Base-by-base conservation (phyloP, 1,140 invertebrate species). In the Globodera rostochiensis region DNA sequence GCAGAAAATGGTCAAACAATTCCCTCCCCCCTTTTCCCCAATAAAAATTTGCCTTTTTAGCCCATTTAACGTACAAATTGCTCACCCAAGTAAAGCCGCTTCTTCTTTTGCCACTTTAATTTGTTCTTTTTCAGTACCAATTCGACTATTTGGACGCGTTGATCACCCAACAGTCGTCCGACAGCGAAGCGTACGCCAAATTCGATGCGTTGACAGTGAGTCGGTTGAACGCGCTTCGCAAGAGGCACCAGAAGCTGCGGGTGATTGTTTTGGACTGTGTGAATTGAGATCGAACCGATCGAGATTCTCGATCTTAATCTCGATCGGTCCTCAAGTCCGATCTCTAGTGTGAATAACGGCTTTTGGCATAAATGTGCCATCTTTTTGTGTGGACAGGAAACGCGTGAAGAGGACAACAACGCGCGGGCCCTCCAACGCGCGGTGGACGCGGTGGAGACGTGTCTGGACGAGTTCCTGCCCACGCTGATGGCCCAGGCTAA, bases 131-230 rank as follows among this genome's bases (percentile, higher is more conserved):
- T 64, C 88, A 95, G 94, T 98, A 92, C 85, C 81, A 92, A 81
- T 93, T 92, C 87, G 92, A 93, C 82, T 93, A 93, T 86, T 82
- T 93, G 77, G 97, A 99, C 90, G 97, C 97, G 0, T 91, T 98
- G 47, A 98, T 99, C 84, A 98, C 95, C 0, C 95, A 96, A 87
- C 96, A 98, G 92, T 98, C 97, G 6, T 96, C 96, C 4, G 94
- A 96, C 0, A 96, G 97, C 87, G 95, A 98, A 90, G 97, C 97
- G 0, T 98, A 98, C 91, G 93, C 94, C 83, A 98, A 98, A 90
- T 94, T 99, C 87, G 97, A 98, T 90, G 95, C 96, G 84, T 93
- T 99, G 84, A 95, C 95, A 2, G 95, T 94, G 60, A 94, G 95
- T 86, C 94, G 97, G 87, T 95, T 95, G 0, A 96, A 98, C 88